Conservation (phyloP, 2,888 invertebrate species). For the Tetanocera ferruginea region DNA sequence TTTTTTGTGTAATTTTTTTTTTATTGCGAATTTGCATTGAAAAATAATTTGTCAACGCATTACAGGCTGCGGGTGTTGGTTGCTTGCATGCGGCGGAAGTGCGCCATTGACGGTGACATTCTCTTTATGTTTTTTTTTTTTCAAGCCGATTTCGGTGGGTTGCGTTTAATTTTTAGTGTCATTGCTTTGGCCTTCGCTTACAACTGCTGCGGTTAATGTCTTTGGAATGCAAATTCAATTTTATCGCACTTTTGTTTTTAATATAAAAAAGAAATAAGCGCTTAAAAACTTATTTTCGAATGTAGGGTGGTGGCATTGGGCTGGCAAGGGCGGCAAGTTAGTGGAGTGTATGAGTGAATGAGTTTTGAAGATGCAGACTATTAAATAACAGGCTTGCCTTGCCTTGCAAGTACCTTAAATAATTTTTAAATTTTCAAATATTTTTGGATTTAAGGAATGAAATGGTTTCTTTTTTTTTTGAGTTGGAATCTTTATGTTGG, state of each 20-base stretch:
- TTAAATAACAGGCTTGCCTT: too few species aligned
- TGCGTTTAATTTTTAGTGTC: conserved; percentile 58
- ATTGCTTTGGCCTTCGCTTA: conserved; percentile 48
- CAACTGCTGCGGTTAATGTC: conserved; percentile 69
- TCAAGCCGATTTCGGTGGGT: conserved; percentile 41
- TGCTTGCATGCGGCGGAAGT: conserved; percentile 37
- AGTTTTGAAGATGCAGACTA: too few species aligned
- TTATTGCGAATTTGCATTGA: conserved; percentile 56
- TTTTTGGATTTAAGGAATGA: too few species aligned
- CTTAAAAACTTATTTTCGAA: too few species aligned
- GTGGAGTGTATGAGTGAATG: too few species aligned
- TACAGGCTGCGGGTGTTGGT: conserved; percentile 46
- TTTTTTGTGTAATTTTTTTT: not conserved
- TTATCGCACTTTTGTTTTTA: conserved; percentile 68
- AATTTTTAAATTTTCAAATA: too few species aligned
- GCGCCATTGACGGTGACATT: conserved; percentile 42
- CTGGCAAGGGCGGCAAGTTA: too few species aligned
- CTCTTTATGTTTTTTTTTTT: not conserved
- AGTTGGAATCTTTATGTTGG: too few species aligned
- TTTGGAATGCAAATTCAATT: conserved; percentile 62
- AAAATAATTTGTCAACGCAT: conserved; percentile 58
- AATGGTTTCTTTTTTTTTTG: too few species aligned
- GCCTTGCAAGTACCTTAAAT: too few species aligned
- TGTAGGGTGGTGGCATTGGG: too few species aligned
- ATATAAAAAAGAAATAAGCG: conserved; percentile 49